These are phyloP conservation scores for Wasmannia auropunctata DNA, from an alignment of 1,140 invertebrate species.

Conservation along the genomic window DNA sequence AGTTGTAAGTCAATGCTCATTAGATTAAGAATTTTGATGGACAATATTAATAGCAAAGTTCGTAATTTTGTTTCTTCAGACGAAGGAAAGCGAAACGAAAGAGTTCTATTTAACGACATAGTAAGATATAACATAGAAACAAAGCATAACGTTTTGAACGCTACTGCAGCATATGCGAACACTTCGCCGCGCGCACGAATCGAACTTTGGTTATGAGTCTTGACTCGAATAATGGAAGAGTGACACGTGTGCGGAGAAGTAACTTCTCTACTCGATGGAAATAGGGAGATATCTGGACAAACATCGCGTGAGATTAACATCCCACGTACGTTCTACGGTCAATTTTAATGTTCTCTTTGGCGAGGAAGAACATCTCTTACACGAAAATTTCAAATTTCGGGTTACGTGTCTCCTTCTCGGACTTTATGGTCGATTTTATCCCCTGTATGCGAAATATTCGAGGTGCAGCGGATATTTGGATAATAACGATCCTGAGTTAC, in stretches of 20 bases:
- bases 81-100: not conserved
- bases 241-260: not conserved
- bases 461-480: constrained; percentile 35
- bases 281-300: not conserved
- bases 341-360: not conserved
- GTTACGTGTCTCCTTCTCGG: not conserved
- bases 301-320: not conserved
- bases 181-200: too few relatives aligned
- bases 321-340: not conserved
- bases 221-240: not conserved
- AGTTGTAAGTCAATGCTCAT: not conserved
- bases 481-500: constrained; percentile 47
- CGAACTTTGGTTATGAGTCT: constrained; percentile 5
- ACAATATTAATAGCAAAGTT: not conserved
- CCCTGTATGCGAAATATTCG: not conserved
- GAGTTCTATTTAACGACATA: not conserved
- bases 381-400: constrained; percentile 17
- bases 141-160: not conserved
- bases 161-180: not conserved
- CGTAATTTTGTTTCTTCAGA: not conserved
- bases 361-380: not conserved
- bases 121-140: not conserved
- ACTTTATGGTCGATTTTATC: constrained; percentile 9
- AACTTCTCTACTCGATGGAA: not conserved
- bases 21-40: not conserved